Base-by-base conservation (phyloP, 2,113 vertebrate species). In the Blennius ocellaris region DNA sequence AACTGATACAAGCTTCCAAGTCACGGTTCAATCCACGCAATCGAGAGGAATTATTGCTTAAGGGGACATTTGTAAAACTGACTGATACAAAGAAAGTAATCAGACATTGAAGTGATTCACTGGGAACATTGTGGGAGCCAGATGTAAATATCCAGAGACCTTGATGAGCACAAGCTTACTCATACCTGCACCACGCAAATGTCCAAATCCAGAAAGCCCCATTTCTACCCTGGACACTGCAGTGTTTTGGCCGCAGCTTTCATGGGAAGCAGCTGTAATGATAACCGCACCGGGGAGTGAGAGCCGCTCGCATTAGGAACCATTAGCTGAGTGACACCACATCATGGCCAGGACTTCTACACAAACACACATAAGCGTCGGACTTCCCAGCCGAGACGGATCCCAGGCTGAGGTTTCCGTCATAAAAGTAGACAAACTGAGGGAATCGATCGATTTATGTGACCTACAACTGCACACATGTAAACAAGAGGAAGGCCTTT, bases 121-220 rank as follows among this genome's bases (percentile, higher is more conserved):
- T 30, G 48, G n/a, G 36, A 72, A 59, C 4, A 53, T 9, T 53
- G 48, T 48, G 21, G 63, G 15, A 71, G 41, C 36, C 43, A 64
- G n/a, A 69, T 17, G 65, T 51, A 59, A 63, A 78, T 60, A 60
- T 73, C 45, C 0, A 0, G 40, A 56, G 76, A 1, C 10, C 21
- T 76, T 14, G 16, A 30, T 66, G 62, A 84, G 21, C 11, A 64
- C 16, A 63, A 47, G 48, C 63, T 76, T 63, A 70, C 52, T 75
- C 71, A 81, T 57, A 79, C 6, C 45, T n/a, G 45, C 58, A 61
- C 36, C 53, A 5, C 0, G 0, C 0, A 40, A 56, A 57, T 65
- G 30, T 63, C 16, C 58, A 49, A 81, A 17, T 52, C 17, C 57
- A 57, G 39, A 64, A 64, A 78, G 15, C 36, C 73, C 40, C 1